These are phyloP conservation scores for Otus sunia DNA, from an alignment of 2,113 vertebrate species.

Conservation along the genomic window DNA sequence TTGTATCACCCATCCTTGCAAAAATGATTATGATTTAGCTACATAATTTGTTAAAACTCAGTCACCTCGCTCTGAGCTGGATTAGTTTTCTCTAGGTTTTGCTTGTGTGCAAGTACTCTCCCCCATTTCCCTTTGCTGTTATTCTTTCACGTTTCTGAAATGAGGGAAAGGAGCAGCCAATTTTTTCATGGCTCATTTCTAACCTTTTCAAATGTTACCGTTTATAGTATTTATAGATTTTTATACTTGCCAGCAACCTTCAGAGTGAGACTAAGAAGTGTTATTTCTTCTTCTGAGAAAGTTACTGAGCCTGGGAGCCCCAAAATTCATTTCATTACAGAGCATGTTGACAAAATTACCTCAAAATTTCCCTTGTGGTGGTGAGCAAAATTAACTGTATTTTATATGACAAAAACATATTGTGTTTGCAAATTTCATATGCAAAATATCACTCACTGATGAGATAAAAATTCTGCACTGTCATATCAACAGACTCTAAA, in stretches of 20 bases:
- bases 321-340: conserved; percentile 43
- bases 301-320: background rate
- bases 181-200: conserved; percentile 31
- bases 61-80: background rate
- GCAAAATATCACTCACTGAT: conserved; percentile 17
- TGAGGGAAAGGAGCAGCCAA: background rate
- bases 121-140: background rate
- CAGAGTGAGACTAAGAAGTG: conserved; percentile 14
- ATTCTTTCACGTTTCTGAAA: background rate
- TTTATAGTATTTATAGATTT: conserved; percentile 21
- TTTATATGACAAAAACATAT: conserved; percentile 44
- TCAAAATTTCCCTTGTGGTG: conserved; percentile 33
- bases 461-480: conserved; percentile 3
- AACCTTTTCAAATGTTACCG: conserved; percentile 9
- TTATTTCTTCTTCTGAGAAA: conserved; percentile 20
- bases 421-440: conserved; percentile 19
- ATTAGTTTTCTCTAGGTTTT: background rate
- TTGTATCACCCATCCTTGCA: background rate
- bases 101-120: background rate
- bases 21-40: background rate
- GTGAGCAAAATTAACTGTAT: conserved; percentile 50
- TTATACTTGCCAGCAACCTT: conserved; percentile 5
- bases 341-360: conserved; percentile 47
- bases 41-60: background rate
- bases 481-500: background rate